phyloP scores from a whole-genome alignment of 2,113 vertebrate genomes.

The Gnathonemus echidnorhynchus region DNA sequence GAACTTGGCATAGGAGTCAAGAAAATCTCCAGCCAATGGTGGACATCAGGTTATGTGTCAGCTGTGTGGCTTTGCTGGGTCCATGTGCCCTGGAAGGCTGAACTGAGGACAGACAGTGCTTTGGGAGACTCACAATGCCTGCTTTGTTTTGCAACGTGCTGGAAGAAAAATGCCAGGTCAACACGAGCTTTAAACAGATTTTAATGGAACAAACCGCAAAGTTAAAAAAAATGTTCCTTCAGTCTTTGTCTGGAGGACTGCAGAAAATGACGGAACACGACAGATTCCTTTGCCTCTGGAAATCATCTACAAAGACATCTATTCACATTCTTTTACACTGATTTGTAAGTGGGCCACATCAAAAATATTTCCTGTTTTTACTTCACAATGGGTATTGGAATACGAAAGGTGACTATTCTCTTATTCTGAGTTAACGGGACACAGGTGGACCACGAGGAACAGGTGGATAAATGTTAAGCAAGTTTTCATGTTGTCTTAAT shows the following conservation, averaged over 20 bases:
- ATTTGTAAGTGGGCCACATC: neutral
- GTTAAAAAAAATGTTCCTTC: neutral
- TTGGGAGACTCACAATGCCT: conserved; percentile 41
- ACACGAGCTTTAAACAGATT: conserved; percentile 23
- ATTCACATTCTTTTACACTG: neutral
- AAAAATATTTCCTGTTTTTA: neutral
- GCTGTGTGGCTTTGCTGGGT: neutral
- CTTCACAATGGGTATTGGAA: neutral
- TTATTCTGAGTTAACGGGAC: neutral
- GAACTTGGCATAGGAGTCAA: neutral
- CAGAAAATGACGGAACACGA: neutral
- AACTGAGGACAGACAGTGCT: conserved; percentile 15
- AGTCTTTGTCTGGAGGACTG: neutral
- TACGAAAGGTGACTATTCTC: neutral
- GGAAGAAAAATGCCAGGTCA: conserved; percentile 21
- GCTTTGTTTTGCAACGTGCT: conserved; percentile 42
- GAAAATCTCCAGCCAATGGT: neutral
- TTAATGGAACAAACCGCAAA: conserved; percentile 27
- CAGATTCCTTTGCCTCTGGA: neutral
- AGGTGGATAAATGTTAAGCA: neutral
- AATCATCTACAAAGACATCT: neutral
- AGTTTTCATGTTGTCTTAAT: neutral
- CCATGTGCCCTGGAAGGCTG: neutral
- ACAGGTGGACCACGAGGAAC: neutral
- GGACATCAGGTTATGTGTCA: neutral